phyloP scores from a whole-genome alignment of 2,113 vertebrate genomes.

The Tricholaema leucomelas region DNA sequence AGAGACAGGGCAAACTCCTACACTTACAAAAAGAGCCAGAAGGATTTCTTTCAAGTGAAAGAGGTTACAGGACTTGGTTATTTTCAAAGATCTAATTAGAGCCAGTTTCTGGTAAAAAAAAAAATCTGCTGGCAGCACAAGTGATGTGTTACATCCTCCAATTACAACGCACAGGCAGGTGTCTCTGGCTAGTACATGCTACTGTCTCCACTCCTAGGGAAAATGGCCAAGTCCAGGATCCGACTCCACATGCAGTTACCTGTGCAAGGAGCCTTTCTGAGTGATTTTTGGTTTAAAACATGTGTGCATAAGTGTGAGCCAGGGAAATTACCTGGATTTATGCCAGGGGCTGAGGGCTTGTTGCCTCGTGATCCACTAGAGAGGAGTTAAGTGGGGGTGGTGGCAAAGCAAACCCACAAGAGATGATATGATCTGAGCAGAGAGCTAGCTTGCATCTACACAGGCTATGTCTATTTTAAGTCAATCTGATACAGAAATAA shows the following conservation, averaged over 20 bases:
- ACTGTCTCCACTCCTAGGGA: background rate
- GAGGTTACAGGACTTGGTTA: background rate
- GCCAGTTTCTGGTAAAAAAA: background rate
- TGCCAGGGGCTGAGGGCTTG: background rate
- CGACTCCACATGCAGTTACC: background rate
- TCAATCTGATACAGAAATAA: background rate
- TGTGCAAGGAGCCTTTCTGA: background rate
- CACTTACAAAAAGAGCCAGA: conserved; percentile 14
- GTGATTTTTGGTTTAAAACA: background rate
- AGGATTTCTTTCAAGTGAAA: background rate
- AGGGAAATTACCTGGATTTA: conserved; percentile 34
- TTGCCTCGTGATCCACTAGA: background rate
- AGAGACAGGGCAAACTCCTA: conserved; percentile 24
- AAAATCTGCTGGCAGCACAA: background rate
- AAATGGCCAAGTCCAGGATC: background rate
- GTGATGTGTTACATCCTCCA: background rate
- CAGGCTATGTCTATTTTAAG: background rate
- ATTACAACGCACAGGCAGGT: background rate
- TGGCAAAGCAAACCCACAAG: background rate
- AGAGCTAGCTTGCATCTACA: background rate
- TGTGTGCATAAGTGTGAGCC: background rate
- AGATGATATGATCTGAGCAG: background rate
- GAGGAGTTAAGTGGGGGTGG: background rate
- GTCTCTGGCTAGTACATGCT: accelerated
- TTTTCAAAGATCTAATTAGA: background rate